phyloP scores from a whole-genome alignment of 53 echinoderm and acorn worm genomes.

The Stichopus horrens region DNA sequence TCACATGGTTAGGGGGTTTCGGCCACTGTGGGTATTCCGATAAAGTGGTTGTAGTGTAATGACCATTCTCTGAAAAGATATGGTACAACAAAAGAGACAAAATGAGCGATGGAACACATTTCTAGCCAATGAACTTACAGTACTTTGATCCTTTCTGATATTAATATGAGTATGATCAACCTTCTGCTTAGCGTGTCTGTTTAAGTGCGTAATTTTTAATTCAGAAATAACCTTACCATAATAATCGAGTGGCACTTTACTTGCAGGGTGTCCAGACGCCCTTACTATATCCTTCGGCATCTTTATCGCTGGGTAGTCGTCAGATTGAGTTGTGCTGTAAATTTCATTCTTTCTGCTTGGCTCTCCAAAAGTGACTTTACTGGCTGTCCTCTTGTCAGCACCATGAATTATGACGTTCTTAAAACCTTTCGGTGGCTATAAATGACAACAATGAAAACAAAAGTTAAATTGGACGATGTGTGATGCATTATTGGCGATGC shows the following conservation, averaged over 20 bases:
- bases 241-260: slow-evolving; percentile 83
- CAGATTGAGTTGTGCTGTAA: slow-evolving; percentile 85
- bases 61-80: slow-evolving; percentile 51
- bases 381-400: slow-evolving; percentile 80
- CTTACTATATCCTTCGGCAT: slow-evolving; percentile 47
- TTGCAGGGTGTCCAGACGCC: slow-evolving; percentile 64
- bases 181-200: too few relatives aligned
- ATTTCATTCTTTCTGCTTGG: slow-evolving; percentile 64
- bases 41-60: slow-evolving; percentile 74
- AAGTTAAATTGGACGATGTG: neutral
- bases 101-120: too few relatives aligned
- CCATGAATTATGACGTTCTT: slow-evolving; percentile 78
- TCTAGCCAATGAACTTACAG: too few relatives aligned
- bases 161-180: too few relatives aligned
- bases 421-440: slow-evolving; percentile 75
- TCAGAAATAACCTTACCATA: slow-evolving; percentile 61
- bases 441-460: neutral
- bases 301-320: slow-evolving; percentile 67
- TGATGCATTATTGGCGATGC: too few relatives aligned
- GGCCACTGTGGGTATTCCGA: slow-evolving; percentile 71
- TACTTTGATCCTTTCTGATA: too few relatives aligned
- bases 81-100: too few relatives aligned
- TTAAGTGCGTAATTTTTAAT: too few relatives aligned
- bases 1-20: slow-evolving; percentile 40
- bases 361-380: slow-evolving; percentile 84